Evolutionary conservation across 2,888 invertebrate genomes (phyloP), one percentile per base, ranked within the genome.

Genomic region (Dorcus hopei): DNA sequence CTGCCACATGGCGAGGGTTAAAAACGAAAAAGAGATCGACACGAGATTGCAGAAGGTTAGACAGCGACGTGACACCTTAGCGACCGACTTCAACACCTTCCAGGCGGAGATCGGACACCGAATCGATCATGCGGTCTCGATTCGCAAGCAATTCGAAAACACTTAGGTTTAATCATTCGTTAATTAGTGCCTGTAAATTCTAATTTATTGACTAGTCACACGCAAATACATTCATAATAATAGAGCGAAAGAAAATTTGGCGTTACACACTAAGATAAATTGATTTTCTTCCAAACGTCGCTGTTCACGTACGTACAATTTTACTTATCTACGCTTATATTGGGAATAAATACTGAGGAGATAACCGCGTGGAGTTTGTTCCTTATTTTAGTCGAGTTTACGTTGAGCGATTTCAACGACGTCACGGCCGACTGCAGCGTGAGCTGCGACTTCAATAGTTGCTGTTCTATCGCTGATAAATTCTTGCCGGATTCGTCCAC

Each of bases 401-500:
- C 59, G 58, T 74, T 73, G 14, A 79, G 63, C 8, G 70, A 61
- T 61, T 74, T 72, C 38, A 79, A 60, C 1, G 77, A 72, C 16
- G 73, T 71, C 9, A 77, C 73, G 7, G 78, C 75, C 52, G 68
- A 70, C 64, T 79, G 77, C 49, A 78, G 56, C 6, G 74, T 76
- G 19, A 77, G 56, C 65, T 79, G 78, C 9, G 77, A 77, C 57
- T 72, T 71, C 52, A 79, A 62, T 42, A 79, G 64, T 48, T 77
- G 73, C 52, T 76, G 74, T 55, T 79, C 77, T 52, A 74, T 66
- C 14, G 61, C 54, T 57, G 67, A 70, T 53, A 79, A 65, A 58
- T 65, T 72, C 65, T 72, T 75, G 23, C 60, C 65, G 33, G 76
- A 72, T 57, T 76, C 74, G 26, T 67, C 68, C 8, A 74, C 61